Base-by-base conservation (phyloP, 2,888 invertebrate genomes). In the Dasypolia templi region DNA sequence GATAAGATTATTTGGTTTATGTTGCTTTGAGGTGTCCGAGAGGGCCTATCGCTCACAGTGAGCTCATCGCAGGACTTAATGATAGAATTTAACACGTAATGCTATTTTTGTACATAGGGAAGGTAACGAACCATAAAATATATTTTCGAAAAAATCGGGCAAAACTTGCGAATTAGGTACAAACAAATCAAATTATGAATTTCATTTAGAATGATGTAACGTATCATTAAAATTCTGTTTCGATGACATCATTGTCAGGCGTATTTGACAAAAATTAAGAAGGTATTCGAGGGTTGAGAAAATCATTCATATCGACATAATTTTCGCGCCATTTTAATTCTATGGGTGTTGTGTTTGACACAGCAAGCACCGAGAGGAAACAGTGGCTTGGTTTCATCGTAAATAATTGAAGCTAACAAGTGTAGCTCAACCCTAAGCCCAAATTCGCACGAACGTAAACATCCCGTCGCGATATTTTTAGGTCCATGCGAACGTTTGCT, bases 61-160 rank as follows among this genome's bases (percentile, higher is more conserved):
- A 81, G 78, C 77, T 81, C 72, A 74, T 58, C 32, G 62, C 76
- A 70, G 69, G 72, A 79, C 68, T 80, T 81, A 77, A 77, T 82
- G 51, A 77, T 86, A 85, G 67, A 76, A 63, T 53, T 59, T 68
- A 83, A 84, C 79, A 68, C 51, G 65, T 81, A 81, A 83, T 77
- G 79, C 80, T 87, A 87, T 87, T 88, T 87, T 87, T 87, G 80
- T 87, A 87, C 78, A 79, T 75, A 82, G 58, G 64, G 49, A 72
- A 77, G 69, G 68, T 79, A 84, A 68, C 65, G 66, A 72, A 81
- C 77, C 63, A 79, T 77, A 82, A 77, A 80, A 69, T 17, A 69
- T 82, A 80, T 84, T 85, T 83, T 85, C 76, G 79, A 71, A 65
- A 81, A 75, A 75, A 32, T 64, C 61, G 56, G 70, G 22, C 77